Conservation (phyloP, 1,140 invertebrate species). For the Popillia japonica region DNA sequence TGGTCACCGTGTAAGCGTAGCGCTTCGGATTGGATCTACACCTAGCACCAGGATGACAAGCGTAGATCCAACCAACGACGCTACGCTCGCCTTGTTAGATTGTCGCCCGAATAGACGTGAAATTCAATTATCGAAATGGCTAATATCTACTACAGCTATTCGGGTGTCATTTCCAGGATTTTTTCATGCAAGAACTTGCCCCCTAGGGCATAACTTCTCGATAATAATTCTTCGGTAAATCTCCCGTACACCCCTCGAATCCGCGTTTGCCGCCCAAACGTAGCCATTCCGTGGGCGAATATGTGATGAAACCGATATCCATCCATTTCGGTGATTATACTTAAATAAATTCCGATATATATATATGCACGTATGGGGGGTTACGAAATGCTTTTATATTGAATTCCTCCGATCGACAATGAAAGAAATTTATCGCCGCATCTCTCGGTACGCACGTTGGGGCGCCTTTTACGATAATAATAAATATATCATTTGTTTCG, state of each 20-base stretch:
- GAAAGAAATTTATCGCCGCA: constrained; percentile 36
- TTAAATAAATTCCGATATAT: constrained; percentile 24
- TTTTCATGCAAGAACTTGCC: too few species aligned
- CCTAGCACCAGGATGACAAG: too few species aligned
- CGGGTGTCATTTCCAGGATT: too few species aligned
- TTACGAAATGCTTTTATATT: constrained; percentile 1
- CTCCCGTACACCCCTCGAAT: neutral
- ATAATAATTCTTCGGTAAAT: neutral
- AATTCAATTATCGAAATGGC: too few species aligned
- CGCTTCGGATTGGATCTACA: too few species aligned
- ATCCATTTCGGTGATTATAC: constrained; percentile 21
- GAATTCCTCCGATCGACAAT: constrained; percentile 37
- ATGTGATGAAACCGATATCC: constrained; percentile 30
- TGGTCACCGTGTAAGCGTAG: too few species aligned
- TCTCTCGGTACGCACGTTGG: neutral
- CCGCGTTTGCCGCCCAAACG: neutral
- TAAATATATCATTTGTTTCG: constrained; percentile 55
- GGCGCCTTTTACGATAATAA: constrained; percentile 47
- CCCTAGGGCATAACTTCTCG: neutral
- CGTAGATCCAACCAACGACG: too few species aligned
- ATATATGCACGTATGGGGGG: neutral
- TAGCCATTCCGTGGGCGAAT: neutral
- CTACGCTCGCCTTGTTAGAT: too few species aligned
- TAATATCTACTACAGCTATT: too few species aligned
- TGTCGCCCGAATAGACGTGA: too few species aligned